A percentile compares a stretch with the other conserved stretches of the same genome.
Conservation (phyloP, 2,888 invertebrate genomes). For the Drosophila ezoana region DNA sequence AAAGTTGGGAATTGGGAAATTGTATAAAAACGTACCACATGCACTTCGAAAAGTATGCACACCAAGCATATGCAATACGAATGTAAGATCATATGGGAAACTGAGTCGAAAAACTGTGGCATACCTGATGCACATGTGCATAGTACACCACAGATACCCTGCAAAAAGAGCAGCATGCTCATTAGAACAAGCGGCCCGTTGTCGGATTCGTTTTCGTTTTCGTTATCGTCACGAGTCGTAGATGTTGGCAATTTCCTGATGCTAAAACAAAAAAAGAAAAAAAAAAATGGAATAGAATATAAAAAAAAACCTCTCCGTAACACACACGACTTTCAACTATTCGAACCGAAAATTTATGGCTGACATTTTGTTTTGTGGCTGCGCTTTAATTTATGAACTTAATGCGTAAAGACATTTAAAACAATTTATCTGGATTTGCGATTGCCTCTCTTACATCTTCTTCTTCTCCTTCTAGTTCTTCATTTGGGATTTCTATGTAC, state of each 20-base stretch:
- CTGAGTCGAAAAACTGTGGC: too few relatives aligned
- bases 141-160: conserved; percentile 5
- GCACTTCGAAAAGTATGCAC: background rate
- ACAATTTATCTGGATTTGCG: conserved; percentile 72
- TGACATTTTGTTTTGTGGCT: conserved; percentile 42
- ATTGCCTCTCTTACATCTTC: conserved; percentile 19
- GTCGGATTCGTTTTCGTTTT: conserved; percentile 1
- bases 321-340: conserved; percentile 48
- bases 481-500: conserved; percentile 39
- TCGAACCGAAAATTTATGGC: conserved; percentile 46
- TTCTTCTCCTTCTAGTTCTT: conserved; percentile 7
- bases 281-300: too few relatives aligned
- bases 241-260: conserved; percentile 42
- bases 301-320: background rate
- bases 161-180: background rate
- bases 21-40: background rate
- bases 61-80: background rate
- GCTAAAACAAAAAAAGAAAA: background rate
- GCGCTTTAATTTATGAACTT: conserved; percentile 73
- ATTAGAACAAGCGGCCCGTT: background rate
- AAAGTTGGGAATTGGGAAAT: background rate
- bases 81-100: too few relatives aligned
- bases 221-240: conserved; percentile 14
- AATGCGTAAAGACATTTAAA: conserved; percentile 73
- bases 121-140: background rate